A percentile compares a stretch with the other conserved stretches of the same genome.
phyloP scores from a whole-genome alignment of 2,113 vertebrate genomes.

The Patagioenas fasciata region DNA sequence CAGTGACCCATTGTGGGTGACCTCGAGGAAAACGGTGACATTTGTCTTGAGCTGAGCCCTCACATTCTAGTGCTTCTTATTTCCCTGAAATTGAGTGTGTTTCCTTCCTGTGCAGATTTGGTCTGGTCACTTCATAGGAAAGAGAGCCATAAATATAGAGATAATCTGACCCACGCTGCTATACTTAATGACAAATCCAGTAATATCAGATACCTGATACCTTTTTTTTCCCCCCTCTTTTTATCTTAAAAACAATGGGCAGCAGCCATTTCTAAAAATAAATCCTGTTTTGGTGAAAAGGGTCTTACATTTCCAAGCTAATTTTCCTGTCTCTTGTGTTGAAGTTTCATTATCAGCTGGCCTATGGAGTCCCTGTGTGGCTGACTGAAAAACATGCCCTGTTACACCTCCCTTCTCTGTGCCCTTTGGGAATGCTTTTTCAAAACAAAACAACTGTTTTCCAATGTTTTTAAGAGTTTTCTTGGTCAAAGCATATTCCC shows the following conservation, averaged over 20 bases:
- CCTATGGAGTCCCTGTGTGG: neutral
- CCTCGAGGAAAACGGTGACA: fast-evolving
- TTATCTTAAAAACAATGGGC: neutral
- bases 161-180: fast-evolving
- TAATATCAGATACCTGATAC: neutral
- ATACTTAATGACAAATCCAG: neutral
- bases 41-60: neutral
- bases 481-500: neutral
- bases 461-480: neutral
- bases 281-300: neutral
- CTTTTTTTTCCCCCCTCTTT: neutral
- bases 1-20: neutral
- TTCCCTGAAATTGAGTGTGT: fast-evolving
- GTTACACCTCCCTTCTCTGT: neutral
- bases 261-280: neutral
- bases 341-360: neutral
- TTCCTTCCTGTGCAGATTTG: neutral
- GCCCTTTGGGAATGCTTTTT: neutral
- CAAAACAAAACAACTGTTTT: neutral
- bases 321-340: neutral
- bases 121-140: neutral
- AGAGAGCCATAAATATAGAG: neutral
- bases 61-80: neutral
- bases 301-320: neutral
- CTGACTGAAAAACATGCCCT: neutral